Percentiles rank a stretch among this genome's conserved stretches.
Evolutionary conservation across 2,113 vertebrate genomes (phyloP).

Genomic region (Labeo rohita): DNA sequence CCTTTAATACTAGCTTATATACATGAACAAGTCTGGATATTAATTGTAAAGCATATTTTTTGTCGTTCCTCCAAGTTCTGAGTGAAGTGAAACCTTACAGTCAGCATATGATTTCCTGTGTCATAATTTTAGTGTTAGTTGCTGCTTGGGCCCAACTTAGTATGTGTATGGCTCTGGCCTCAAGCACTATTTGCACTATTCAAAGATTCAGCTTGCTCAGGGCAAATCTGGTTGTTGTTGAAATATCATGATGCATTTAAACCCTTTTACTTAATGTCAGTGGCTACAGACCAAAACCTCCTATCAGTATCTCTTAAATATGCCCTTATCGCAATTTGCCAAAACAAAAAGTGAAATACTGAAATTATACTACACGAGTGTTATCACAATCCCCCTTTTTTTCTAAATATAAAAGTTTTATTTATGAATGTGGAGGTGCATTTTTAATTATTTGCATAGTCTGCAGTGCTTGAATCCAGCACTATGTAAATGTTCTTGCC

Average conservation of each 20-base stretch:
- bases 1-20: neutral
- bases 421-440: neutral
- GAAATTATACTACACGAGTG: neutral
- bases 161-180: conserved; percentile 22
- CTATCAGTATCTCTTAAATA: conserved; percentile 25
- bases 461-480: conserved; percentile 24
- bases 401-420: conserved; percentile 2
- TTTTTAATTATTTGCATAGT: neutral
- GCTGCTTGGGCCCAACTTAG: conserved; percentile 25
- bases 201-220: conserved; percentile 86
- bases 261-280: conserved; percentile 51
- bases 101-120: neutral
- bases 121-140: neutral
- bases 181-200: conserved; percentile 82
- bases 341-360: conserved; percentile 1
- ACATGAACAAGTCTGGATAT: neutral
- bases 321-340: conserved; percentile 18
- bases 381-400: neutral
- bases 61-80: neutral
- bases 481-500: conserved; percentile 51
- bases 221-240: conserved; percentile 72
- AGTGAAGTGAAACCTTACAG: neutral
- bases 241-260: conserved; percentile 28
- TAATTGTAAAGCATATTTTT: neutral
- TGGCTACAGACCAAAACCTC: conserved; percentile 69